A percentile compares a stretch with the other conserved stretches of the same genome.
Conservation (phyloP, 1,140 invertebrate genomes). For the Notospermus geniculatus region DNA sequence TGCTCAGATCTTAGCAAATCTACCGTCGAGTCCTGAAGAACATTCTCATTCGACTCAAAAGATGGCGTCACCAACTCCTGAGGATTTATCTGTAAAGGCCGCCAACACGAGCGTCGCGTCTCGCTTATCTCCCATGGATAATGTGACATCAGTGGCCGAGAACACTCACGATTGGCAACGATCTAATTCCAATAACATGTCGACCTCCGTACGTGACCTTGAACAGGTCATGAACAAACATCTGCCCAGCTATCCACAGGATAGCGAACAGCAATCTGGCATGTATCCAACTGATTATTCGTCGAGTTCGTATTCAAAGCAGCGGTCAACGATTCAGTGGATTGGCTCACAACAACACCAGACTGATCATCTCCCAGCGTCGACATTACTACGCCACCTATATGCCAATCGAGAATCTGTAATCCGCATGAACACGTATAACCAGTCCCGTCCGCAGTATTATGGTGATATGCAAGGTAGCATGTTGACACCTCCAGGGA, state of each 20-base stretch:
- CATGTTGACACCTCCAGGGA: slow-evolving; percentile 78
- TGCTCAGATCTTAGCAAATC: slow-evolving; percentile 4
- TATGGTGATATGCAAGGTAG: slow-evolving; percentile 61
- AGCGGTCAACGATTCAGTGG: slow-evolving; percentile 88
- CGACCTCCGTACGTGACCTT: slow-evolving; percentile 79
- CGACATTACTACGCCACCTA: slow-evolving; percentile 81
- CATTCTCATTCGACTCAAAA: not conserved
- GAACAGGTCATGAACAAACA: slow-evolving; percentile 97
- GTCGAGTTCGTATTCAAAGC: slow-evolving; percentile 66
- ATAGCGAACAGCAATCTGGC: slow-evolving; percentile 2
- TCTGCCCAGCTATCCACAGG: slow-evolving; percentile 63
- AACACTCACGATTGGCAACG: slow-evolving; percentile 3
- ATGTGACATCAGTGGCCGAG: not conserved
- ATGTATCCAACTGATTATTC: not conserved
- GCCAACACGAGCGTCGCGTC: not conserved
- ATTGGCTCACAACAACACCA: slow-evolving; percentile 67
- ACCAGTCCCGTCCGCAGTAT: slow-evolving; percentile 59
- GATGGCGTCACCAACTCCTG: not conserved
- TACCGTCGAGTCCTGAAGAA: not conserved
- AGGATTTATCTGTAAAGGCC: slow-evolving; percentile 4
- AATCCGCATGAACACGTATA: slow-evolving; percentile 84
- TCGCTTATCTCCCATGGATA: no score
- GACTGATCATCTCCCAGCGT: slow-evolving; percentile 67
- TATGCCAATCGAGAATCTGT: slow-evolving; percentile 93
- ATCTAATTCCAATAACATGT: not conserved